Conservation (phyloP, 2,888 invertebrate genomes). For the Ophraella communa region DNA sequence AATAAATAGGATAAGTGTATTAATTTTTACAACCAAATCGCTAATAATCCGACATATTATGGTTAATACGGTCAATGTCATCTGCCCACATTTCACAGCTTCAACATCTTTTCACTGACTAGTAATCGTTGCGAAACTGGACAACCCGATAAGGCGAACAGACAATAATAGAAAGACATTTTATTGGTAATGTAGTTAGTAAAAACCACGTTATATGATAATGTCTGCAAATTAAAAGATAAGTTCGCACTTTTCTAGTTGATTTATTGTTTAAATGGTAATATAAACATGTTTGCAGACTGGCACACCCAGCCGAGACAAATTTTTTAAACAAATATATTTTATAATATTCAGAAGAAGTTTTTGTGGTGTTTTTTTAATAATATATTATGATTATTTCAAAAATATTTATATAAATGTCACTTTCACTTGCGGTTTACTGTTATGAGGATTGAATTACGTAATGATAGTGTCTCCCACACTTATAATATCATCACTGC, state of each 20-base stretch:
- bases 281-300: too few relatives aligned
- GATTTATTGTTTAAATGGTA: too few relatives aligned
- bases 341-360: too few relatives aligned
- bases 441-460: background rate
- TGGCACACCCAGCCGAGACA: too few relatives aligned
- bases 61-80: constrained; percentile 26
- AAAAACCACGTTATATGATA: too few relatives aligned
- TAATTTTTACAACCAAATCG: background rate
- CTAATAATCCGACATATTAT: constrained; percentile 5
- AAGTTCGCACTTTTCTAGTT: too few relatives aligned
- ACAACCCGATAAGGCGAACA: background rate
- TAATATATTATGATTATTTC: background rate
- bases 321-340: too few relatives aligned
- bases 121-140: constrained; percentile 2
- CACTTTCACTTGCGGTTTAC: background rate
- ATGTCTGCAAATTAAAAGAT: too few relatives aligned
- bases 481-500: background rate
- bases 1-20: background rate
- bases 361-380: too few relatives aligned
- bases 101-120: constrained; percentile 7
- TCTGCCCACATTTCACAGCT: constrained; percentile 12
- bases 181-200: background rate
- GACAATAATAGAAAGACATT: background rate
- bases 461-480: constrained; percentile 1
- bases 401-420: background rate